phyloP scores from a whole-genome alignment of 2,113 vertebrate genomes.

The Dryoscopus gambensis region DNA sequence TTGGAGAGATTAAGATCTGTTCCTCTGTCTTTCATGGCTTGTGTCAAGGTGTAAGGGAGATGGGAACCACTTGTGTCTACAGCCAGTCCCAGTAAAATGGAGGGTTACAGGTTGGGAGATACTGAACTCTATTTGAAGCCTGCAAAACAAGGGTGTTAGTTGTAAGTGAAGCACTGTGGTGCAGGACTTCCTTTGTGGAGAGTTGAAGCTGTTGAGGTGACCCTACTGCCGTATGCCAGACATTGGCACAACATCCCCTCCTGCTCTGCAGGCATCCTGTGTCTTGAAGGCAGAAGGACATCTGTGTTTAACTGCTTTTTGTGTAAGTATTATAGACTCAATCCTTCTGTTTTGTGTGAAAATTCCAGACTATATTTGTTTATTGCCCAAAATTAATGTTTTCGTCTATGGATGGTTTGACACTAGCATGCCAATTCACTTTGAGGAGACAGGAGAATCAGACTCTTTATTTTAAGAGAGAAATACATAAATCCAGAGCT shows the following conservation, averaged over 20 bases:
- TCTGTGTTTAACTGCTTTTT: neutral
- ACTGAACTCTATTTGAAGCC: neutral
- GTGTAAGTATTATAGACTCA: neutral
- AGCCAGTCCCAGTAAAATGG: neutral
- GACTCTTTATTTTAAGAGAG: neutral
- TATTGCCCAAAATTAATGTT: neutral
- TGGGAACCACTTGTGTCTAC: neutral
- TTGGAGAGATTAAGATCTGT: neutral
- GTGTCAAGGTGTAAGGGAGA: neutral
- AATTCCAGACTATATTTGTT: neutral
- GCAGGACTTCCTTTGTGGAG: neutral
- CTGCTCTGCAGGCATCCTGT: neutral
- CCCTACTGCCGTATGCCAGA: neutral
- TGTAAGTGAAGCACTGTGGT: neutral
- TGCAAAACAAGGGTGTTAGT: neutral
- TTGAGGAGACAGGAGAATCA: neutral
- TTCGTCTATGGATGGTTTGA: neutral
- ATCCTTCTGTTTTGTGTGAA: neutral
- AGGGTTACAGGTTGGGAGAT: neutral
- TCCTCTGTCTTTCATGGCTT: neutral
- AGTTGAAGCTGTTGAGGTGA: neutral
- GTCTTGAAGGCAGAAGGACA: neutral
- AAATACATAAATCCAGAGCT: neutral
- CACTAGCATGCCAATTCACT: accelerated
- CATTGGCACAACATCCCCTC: accelerated